Conservation (phyloP, 2,113 vertebrate species). For the Cottus gobio region DNA sequence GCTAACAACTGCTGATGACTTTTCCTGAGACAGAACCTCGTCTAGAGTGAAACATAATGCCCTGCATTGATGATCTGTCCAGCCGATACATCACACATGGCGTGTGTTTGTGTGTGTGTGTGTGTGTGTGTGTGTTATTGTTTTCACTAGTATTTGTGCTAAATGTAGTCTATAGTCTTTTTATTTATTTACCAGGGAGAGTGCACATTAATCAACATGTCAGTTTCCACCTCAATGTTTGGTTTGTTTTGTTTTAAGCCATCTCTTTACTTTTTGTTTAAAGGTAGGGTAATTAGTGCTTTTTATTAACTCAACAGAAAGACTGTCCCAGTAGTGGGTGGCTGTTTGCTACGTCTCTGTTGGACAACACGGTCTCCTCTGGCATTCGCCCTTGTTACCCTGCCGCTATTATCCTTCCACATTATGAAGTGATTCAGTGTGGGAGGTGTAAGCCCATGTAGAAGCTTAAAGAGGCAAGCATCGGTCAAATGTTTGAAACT, state of each 20-base stretch:
- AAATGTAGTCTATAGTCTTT: slow-evolving; percentile 6
- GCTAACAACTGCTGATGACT: slow-evolving; percentile 63
- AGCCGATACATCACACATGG: slow-evolving; percentile 31
- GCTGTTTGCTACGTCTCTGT: neutral
- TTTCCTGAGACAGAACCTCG: slow-evolving; percentile 72
- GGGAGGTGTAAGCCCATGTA: too few species aligned
- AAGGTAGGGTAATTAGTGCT: neutral
- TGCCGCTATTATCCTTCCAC: neutral
- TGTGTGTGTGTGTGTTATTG: neutral
- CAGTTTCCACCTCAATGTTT: too few species aligned
- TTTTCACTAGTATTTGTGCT: slow-evolving; percentile 22
- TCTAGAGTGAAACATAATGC: slow-evolving; percentile 64
- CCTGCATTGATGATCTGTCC: slow-evolving; percentile 39
- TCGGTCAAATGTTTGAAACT: too few species aligned
- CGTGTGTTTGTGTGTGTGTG: neutral
- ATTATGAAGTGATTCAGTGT: too few species aligned
- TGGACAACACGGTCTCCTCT: neutral
- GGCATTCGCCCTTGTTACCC: neutral
- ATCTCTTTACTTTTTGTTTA: neutral
- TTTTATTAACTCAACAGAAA: neutral
- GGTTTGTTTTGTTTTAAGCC: neutral
- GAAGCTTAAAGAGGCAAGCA: too few species aligned
- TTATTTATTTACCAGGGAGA: neutral
- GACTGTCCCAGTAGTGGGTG: neutral
- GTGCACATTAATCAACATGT: too few species aligned